These are phyloP conservation scores for Pheosia gnoma DNA, from an alignment of 2,888 invertebrate genomes.

Conservation along the genomic window DNA sequence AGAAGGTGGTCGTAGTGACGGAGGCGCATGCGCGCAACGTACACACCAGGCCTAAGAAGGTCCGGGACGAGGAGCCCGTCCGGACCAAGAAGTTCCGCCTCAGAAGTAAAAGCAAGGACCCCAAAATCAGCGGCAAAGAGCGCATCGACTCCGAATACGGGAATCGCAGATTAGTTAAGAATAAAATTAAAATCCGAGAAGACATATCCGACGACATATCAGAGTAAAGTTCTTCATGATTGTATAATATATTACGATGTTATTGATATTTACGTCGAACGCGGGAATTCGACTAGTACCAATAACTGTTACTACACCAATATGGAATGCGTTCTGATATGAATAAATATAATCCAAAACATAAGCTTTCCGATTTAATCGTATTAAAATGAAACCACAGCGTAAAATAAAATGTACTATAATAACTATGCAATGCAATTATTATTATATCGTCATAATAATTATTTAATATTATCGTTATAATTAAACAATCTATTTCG, in stretches of 20 bases:
- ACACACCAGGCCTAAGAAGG: slow-evolving; percentile 49
- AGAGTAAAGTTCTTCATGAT: slow-evolving; percentile 45
- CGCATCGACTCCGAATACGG: slow-evolving; percentile 61
- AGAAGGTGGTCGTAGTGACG: slow-evolving; percentile 36
- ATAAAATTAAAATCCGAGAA: slow-evolving; percentile 69
- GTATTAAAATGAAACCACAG: slow-evolving; percentile 36
- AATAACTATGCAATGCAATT: slow-evolving; percentile 25
- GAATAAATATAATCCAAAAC: neutral
- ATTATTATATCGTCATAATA: slow-evolving; percentile 11
- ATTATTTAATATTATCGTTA: neutral
- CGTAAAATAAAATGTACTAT: slow-evolving; percentile 37
- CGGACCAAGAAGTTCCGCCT: slow-evolving; percentile 53
- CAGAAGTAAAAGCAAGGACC: slow-evolving; percentile 58
- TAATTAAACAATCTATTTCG: slow-evolving; percentile 42
- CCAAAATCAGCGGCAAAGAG: slow-evolving; percentile 67
- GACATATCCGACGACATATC: slow-evolving; percentile 73
- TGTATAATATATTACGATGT: slow-evolving; percentile 14
- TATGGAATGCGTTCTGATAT: neutral
- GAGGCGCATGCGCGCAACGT: slow-evolving; percentile 35
- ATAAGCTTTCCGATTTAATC: neutral
- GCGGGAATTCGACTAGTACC: slow-evolving; percentile 21
- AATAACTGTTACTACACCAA: neutral
- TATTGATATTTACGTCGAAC: slow-evolving; percentile 16
- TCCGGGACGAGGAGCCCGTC: slow-evolving; percentile 41
- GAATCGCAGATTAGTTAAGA: slow-evolving; percentile 52